Conservation (phyloP, 2,888 invertebrate genomes). For the Euzophera pinguis region DNA sequence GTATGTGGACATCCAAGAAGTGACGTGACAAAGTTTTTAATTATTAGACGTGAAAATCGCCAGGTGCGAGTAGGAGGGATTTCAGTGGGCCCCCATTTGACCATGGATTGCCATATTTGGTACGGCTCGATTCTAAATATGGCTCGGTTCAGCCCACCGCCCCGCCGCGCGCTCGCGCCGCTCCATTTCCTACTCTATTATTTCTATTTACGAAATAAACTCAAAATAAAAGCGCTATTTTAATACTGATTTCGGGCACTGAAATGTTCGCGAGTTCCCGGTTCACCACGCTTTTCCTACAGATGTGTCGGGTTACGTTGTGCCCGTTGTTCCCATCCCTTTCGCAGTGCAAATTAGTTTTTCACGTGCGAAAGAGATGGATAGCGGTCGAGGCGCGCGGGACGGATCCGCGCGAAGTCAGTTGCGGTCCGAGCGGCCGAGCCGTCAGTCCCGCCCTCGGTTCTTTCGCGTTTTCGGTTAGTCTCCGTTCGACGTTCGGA, state of each 20-base stretch:
- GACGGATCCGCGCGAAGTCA: conserved; percentile 73
- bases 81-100: conserved; percentile 89
- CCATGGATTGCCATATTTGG: conserved; percentile 90
- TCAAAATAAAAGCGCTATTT: conserved; percentile 79
- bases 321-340: conserved; percentile 47
- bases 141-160: conserved; percentile 87
- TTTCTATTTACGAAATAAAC: conserved; percentile 80
- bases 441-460: conserved; percentile 78
- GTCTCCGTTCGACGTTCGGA: conserved; percentile 77
- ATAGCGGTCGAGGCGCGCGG: conserved; percentile 70
- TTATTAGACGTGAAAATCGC: conserved; percentile 77
- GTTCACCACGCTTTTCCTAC: conserved; percentile 60
- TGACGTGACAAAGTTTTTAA: conserved; percentile 77
- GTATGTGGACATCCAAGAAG: conserved; percentile 38
- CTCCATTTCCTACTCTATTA: conserved; percentile 77
- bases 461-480: conserved; percentile 74
- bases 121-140: conserved; percentile 90
- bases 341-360: conserved; percentile 34
- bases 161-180: conserved; percentile 61
- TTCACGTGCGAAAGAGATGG: conserved; percentile 50
- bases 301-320: conserved; percentile 78
- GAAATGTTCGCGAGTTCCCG: conserved; percentile 71
- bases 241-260: conserved; percentile 75
- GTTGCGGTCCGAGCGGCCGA: conserved; percentile 80
- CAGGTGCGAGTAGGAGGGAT: conserved; percentile 85